Evolutionary conservation across 2,888 invertebrate genomes (phyloP).

Genomic region (Idaea biselata): DNA sequence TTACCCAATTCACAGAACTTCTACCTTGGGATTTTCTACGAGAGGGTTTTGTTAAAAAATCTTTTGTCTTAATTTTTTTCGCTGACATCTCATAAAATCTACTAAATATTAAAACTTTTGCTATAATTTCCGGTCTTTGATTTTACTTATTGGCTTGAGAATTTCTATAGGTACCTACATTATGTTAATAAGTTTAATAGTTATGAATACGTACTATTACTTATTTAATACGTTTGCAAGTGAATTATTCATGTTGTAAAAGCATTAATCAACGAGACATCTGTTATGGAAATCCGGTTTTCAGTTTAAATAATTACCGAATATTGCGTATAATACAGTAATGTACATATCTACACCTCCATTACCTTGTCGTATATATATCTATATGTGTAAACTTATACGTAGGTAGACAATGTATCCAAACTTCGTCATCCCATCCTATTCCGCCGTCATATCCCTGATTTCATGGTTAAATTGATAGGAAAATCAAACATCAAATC

Average conservation of each 20-base stretch:
- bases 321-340: background rate
- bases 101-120: background rate
- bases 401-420: background rate
- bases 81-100: background rate
- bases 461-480: background rate
- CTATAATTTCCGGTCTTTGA: background rate
- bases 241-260: constrained; percentile 4
- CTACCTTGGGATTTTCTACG: constrained; percentile 29
- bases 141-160: background rate
- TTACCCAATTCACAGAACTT: constrained; percentile 32
- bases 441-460: background rate
- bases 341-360: background rate
- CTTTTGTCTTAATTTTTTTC: constrained; percentile 28
- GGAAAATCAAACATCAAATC: constrained; percentile 1
- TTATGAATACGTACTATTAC: background rate
- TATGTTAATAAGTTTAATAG: background rate
- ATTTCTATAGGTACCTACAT: background rate
- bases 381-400: background rate
- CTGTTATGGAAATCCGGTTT: constrained; percentile 3
- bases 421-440: background rate
- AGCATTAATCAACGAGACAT: constrained; percentile 5
- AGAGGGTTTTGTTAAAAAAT: constrained; percentile 38
- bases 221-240: background rate
- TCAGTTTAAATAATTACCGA: background rate
- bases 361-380: background rate